Base-by-base conservation (phyloP, 2,113 vertebrate genomes). In the Eolophus roseicapilla region DNA sequence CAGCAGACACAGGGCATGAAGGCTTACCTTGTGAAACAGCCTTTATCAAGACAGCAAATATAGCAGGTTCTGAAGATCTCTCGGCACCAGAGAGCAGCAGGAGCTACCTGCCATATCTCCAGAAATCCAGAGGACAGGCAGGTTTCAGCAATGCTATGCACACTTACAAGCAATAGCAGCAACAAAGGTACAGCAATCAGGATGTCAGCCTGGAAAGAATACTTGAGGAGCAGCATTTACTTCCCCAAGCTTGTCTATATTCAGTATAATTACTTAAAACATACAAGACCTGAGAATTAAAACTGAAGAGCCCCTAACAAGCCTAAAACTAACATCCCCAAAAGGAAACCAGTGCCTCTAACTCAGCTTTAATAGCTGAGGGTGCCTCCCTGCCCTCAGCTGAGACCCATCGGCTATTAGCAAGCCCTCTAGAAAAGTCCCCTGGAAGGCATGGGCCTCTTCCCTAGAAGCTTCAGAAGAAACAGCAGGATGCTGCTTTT, bases 321-420 rank as follows among this genome's bases (percentile, higher is more conserved):
- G 1, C 21, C 17, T 10, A 46, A 75, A 21, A 5, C 7, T 27
- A 12, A 3, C 4, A 43, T 3, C 14, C 4, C 5, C 0, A 39
- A 60, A 23, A 5, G 0, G 1, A 2, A 2, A 10, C 0, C 0
- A 3, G 1, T 1, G 1, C 0, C 23, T 43, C 57, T 27, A 41
- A 31, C 19, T 60, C 6, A 1, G 39, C 63, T 85, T 65, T 92
- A 62, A 20, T 20, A 91, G 37, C 43, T 21, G 25, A 44, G 41
- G 39, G n/a, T 21, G 8, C 24, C 57, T 70, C 44, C 24, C 27
- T 60, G 24, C 19, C 31, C 6, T 14, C n/a, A 70, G 55, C 29
- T 88, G 57, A 65, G 39, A 60, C 39, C 18, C 17, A 31, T 89
- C 17, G 62, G 75, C 39, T 35, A 33, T 11, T 63, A 35, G 59